Percentiles rank a stretch among this genome's conserved stretches.
Conservation (phyloP, 2,888 invertebrate species). For the Hirudinaria manillensis region DNA sequence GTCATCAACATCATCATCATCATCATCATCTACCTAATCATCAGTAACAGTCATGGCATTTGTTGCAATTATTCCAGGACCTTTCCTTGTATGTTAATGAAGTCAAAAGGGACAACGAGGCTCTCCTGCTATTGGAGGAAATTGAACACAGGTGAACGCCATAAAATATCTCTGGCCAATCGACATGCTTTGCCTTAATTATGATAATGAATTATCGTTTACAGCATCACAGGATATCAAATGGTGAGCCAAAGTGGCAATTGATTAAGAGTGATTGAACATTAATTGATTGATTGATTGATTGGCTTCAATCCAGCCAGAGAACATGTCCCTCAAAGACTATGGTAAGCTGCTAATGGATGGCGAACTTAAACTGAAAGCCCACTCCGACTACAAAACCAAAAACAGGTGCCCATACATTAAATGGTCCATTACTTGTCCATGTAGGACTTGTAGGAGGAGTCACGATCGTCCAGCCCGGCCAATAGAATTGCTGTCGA, state of each 20-base stretch:
- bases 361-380: conserved; percentile 77
- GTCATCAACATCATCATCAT: conserved; percentile 26
- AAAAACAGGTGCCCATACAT: conserved; percentile 62
- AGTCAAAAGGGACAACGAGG: conserved; percentile 90
- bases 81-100: conserved; percentile 95
- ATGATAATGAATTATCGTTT: not conserved
- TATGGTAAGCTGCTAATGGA: conserved; percentile 87
- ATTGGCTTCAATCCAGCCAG: conserved; percentile 56
- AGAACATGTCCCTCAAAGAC: conserved; percentile 74
- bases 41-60: not conserved
- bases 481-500: not conserved
- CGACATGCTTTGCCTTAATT: not conserved
- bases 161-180: not conserved
- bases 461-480: not conserved
- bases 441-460: not conserved
- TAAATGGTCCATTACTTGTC: no score
- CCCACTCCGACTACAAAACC: conserved; percentile 68
- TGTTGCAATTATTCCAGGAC: conserved; percentile 58
- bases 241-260: conserved; percentile 34
- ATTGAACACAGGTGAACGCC: conserved; percentile 64
- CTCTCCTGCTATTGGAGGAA: conserved; percentile 78
- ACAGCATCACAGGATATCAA: conserved; percentile 37
- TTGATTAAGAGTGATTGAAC: not conserved
- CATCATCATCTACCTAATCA: conserved; percentile 24
- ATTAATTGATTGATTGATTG: conserved; percentile 1